Evolutionary conservation across 2,113 vertebrate genomes (phyloP).

Genomic region (Melospiza georgiana): DNA sequence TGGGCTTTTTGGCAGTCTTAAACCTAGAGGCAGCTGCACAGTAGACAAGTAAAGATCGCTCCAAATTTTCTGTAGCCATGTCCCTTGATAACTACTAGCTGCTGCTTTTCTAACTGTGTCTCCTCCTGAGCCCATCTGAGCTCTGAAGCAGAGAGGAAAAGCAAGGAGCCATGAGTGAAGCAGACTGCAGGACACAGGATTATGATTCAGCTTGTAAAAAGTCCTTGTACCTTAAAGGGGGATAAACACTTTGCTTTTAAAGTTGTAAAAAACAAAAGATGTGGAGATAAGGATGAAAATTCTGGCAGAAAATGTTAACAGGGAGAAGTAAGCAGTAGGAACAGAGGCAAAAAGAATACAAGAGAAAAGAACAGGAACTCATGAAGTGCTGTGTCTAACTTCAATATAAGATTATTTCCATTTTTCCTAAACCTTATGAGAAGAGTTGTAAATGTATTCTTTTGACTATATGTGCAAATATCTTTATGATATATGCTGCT

Average conservation of each 20-base stretch:
- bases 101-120: neutral
- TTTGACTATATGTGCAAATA: neutral
- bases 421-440: neutral
- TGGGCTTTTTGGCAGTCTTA: conserved; percentile 30
- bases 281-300: neutral
- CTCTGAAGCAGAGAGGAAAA: neutral
- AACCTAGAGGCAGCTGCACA: conserved; percentile 20
- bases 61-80: conserved; percentile 4
- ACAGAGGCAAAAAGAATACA: neutral
- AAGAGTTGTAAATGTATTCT: neutral
- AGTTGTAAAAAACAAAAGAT: neutral
- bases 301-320: neutral
- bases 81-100: conserved; percentile 5
- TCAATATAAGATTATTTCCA: neutral
- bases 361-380: neutral
- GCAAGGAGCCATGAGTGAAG: neutral
- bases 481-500: neutral
- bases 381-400: neutral
- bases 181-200: neutral
- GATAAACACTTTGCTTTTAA: neutral
- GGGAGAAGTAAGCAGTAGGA: neutral
- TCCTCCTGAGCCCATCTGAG: neutral
- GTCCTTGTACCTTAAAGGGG: neutral
- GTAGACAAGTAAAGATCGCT: neutral
- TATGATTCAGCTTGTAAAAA: neutral